Conservation (phyloP, 2,113 vertebrate genomes). For the Microtus montanus region DNA sequence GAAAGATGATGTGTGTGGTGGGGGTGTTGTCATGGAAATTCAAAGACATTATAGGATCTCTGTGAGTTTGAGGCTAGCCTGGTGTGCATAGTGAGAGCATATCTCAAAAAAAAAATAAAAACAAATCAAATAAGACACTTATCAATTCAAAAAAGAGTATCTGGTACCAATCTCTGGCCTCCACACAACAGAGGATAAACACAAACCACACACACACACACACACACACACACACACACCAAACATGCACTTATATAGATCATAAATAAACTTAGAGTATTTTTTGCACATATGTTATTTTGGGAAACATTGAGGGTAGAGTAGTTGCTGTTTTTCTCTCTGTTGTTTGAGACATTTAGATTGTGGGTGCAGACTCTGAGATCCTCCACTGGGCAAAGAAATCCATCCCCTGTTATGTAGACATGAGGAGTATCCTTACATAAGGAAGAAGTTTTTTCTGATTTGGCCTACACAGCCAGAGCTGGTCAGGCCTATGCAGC, state of each 20-base stretch:
- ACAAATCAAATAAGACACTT: neutral
- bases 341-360: neutral
- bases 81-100: neutral
- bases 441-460: neutral
- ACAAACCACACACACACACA: too few relatives aligned
- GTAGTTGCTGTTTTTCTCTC: neutral
- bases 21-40: neutral
- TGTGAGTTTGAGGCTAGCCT: neutral
- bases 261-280: neutral
- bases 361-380: neutral
- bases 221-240: too few relatives aligned
- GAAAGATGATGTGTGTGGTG: neutral
- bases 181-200: neutral
- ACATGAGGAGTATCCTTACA: neutral
- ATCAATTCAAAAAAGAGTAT: too few relatives aligned
- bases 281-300: neutral
- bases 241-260: neutral
- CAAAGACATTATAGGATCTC: neutral
- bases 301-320: neutral
- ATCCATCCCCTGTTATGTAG: neutral
- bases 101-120: neutral
- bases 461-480: neutral
- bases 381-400: neutral
- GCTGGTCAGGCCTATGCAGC: neutral
- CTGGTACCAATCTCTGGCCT: neutral